Evolutionary conservation across 2,888 invertebrate species (phyloP), one percentile per base, ranked within the genome.

Genomic region (Gastrophysa polygoni): DNA sequence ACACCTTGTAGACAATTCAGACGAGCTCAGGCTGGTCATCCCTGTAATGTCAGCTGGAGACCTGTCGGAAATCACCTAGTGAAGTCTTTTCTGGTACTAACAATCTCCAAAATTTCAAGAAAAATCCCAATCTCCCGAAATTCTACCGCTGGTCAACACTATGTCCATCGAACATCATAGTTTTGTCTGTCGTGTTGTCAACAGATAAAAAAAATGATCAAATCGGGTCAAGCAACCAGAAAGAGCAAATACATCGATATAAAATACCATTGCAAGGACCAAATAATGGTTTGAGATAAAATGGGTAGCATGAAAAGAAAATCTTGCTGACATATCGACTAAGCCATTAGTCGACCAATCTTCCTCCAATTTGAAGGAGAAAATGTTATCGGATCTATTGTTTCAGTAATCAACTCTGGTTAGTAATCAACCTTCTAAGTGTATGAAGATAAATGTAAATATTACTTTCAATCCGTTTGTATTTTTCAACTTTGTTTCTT

Each of bases 151-250:
- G n/a, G n/a, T n/a, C n/a, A n/a, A n/a, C n/a, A n/a, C n/a, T n/a
- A n/a, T n/a, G n/a, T n/a, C n/a, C n/a, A n/a, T n/a, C n/a, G n/a
- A n/a, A n/a, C n/a, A n/a, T n/a, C n/a, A n/a, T n/a, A n/a, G n/a
- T n/a, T n/a, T n/a, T n/a, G n/a, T n/a, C n/a, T n/a, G n/a, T n/a
- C n/a, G n/a, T n/a, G n/a, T n/a, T n/a, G n/a, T n/a, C n/a, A n/a
- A n/a, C n/a, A n/a, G n/a, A n/a, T n/a, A n/a, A n/a, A n/a, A n/a
- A 43, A 46, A 46, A 46, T 46, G 46, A 46, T 46, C 1, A 46
- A 46, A 20, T 46, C 46, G 4, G 46, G 46, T 11, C 29, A 32
- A 32, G 10, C 29, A 32, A 32, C 29, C 10, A 32, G 29, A 32
- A 32, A 32, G 10, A 32, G 29, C 11, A 46, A 20, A 46, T 46